Percentiles rank a stretch among this genome's conserved stretches.
These are phyloP conservation scores for Syngnathoides biaculeatus DNA, from an alignment of 2,113 vertebrate genomes.

Conservation along the genomic window DNA sequence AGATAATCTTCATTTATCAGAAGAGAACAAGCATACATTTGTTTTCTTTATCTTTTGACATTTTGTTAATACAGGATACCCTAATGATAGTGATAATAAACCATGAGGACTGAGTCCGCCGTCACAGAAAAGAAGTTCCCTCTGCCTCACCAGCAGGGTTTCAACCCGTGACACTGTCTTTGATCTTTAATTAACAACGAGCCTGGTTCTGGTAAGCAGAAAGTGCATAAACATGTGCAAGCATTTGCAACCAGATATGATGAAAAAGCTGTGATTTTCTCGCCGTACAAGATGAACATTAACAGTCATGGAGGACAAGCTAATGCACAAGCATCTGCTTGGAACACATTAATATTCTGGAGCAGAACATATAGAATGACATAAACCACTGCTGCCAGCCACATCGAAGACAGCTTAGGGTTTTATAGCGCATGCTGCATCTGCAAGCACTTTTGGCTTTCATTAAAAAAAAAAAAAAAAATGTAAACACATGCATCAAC, in stretches of 20 bases:
- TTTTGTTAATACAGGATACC: constrained; percentile 8
- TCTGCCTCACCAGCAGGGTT: constrained; percentile 51
- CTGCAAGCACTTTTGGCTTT: constrained; percentile 15
- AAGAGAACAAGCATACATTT: background rate
- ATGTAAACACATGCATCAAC: constrained; percentile 14
- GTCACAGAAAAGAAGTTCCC: constrained; percentile 37
- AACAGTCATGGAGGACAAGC: constrained; percentile 22
- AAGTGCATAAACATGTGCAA: constrained; percentile 36
- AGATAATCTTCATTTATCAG: background rate
- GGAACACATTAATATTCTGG: constrained; percentile 9
- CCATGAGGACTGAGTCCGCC: constrained; percentile 36
- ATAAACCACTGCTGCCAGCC: constrained; percentile 10
- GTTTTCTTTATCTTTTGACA: background rate
- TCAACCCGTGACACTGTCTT: constrained; percentile 55
- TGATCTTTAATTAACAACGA: constrained; percentile 69
- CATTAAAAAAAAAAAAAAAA: constrained; percentile 8
- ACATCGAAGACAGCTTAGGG: constrained; percentile 19
- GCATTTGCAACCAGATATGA: constrained; percentile 23
- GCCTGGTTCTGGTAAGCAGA: constrained; percentile 30
- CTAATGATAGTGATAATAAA: constrained; percentile 11
- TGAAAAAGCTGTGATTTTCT: background rate
- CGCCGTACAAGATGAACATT: constrained; percentile 1
- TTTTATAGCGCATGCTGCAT: constrained; percentile 10
- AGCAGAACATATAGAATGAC: constrained; percentile 10
- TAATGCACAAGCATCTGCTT: constrained; percentile 25